Conservation (phyloP, 2,113 vertebrate genomes). For the Pedionomus torquatus region DNA sequence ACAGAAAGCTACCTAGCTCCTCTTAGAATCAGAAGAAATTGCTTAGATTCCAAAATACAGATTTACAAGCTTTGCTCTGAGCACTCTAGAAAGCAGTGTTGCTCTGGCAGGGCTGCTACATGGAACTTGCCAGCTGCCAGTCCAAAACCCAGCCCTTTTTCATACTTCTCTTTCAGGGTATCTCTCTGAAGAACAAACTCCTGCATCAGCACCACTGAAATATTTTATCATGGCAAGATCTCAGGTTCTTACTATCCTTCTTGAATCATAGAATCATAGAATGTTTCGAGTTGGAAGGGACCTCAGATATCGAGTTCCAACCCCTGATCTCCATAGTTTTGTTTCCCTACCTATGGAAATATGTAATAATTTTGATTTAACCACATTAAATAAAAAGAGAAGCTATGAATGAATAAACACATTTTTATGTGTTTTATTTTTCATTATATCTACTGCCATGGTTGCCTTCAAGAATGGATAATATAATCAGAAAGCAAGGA, state of each 20-base stretch:
- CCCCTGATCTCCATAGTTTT: background rate
- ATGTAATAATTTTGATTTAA: background rate
- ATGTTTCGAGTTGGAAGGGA: too few species aligned
- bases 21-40: background rate
- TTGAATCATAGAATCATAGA: too few species aligned
- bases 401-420: background rate
- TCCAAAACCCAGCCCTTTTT: background rate
- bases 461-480: background rate
- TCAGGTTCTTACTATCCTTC: background rate
- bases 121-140: background rate
- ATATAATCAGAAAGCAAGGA: background rate
- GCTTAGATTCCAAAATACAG: background rate
- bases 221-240: background rate
- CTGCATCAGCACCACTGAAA: background rate
- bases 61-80: background rate
- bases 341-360: background rate
- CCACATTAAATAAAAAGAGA: background rate
- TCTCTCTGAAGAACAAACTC: background rate
- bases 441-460: accelerated
- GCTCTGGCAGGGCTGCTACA: background rate
- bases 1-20: background rate
- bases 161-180: background rate
- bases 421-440: too few species aligned
- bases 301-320: too few species aligned
- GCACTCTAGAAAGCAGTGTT: accelerated